Base-by-base conservation (phyloP, 92 coral and sea anemone species). In the Epizoanthus rinbou region DNA sequence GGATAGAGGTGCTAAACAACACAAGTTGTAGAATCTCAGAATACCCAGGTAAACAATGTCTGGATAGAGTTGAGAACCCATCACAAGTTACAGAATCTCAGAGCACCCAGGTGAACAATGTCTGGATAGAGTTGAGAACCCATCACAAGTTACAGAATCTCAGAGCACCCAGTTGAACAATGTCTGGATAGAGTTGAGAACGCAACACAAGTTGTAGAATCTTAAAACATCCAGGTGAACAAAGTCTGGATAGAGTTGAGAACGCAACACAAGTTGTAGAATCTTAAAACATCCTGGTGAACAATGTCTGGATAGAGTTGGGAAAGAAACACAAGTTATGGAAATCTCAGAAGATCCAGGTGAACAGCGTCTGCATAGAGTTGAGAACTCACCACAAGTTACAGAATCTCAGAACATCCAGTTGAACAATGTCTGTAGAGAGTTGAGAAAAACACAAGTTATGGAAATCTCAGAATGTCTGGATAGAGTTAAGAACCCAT, bases 41-140 rank as follows among this genome's bases (percentile, higher is more conserved):
- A 96, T 17, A 96, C 93, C 99, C 98, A 96, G 0, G 99, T 96
- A 65, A 93, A 96, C 39, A 96, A 88, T 33, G 99, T 96, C 99
- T 96, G 11, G 9, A 60, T 10, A 35, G 31, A 28, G 31, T 0
- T 28, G 31, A 28, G n/a, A n/a, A n/a, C n/a, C n/a, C n/a, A n/a
- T n/a, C n/a, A n/a, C n/a, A n/a, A n/a, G n/a, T n/a, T n/a, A n/a
- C n/a, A n/a, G n/a, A n/a, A n/a, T n/a, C n/a, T n/a, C 99, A 96
- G 79, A 96, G 93, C 21, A 96, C 95, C 99, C 98, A 96, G 0
- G 99, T 96, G 69, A 93, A 96, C 37, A 96, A 88, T 33, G 99
- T 96, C 99, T 96, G 7, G 47, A 60, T 18, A 33, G n/a, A n/a
- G n/a, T n/a, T n/a, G n/a, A n/a, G n/a, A n/a, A n/a, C n/a, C n/a